phyloP scores from a whole-genome alignment of 2,113 vertebrate genomes.

The Syrmaticus mikado region DNA sequence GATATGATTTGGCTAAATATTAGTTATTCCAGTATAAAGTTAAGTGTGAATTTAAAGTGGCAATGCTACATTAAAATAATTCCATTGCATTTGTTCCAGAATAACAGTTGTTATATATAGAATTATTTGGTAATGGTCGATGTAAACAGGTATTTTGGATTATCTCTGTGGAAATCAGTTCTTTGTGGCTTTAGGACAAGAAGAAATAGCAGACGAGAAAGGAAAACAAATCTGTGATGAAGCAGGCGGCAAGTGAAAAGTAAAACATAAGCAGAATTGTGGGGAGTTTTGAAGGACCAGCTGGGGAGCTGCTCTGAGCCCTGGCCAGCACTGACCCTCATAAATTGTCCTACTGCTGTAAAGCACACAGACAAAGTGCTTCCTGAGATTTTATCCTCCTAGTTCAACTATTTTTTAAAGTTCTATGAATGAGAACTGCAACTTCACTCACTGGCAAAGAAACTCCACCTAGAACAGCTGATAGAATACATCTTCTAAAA shows the following conservation, averaged over 20 bases:
- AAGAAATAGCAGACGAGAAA: neutral
- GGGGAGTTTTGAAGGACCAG: neutral
- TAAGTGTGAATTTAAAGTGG: neutral
- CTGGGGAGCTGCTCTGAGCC: neutral
- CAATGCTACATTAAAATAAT: neutral
- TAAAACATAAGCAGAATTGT: neutral
- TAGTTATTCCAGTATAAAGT: slow-evolving; percentile 3
- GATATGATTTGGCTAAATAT: neutral
- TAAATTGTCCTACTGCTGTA: neutral
- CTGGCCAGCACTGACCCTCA: neutral
- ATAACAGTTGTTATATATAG: neutral
- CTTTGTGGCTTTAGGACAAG: neutral
- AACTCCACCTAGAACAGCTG: neutral
- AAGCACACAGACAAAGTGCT: neutral
- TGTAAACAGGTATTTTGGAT: neutral
- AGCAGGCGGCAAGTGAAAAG: neutral
- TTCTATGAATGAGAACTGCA: neutral
- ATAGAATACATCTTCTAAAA: neutral
- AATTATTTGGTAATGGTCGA: neutral
- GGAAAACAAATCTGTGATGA: neutral
- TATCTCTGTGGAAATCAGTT: neutral
- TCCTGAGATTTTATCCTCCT: neutral
- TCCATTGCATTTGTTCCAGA: neutral
- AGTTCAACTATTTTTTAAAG: neutral
- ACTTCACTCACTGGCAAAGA: neutral